phyloP scores from a whole-genome alignment of 2,888 invertebrate genomes.

The Ephialtes manifestator region DNA sequence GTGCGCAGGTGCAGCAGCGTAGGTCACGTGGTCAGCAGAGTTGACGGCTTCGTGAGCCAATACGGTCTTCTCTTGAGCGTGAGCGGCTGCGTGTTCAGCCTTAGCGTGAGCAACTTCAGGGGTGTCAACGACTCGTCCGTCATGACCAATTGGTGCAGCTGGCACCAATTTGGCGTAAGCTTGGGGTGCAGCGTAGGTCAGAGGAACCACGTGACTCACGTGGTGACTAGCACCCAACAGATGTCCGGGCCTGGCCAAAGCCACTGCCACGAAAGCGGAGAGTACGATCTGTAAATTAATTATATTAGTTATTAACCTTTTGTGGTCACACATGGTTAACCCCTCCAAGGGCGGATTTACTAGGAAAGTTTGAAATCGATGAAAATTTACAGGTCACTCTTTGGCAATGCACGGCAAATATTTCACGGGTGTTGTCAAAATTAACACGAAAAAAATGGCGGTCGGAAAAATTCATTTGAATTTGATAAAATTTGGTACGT shows the following conservation, averaged over 20 bases:
- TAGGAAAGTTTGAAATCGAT: too few species aligned
- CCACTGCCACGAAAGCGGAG: conserved; percentile 72
- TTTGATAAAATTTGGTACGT: too few species aligned
- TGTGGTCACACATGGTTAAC: too few species aligned
- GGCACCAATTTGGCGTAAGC: conserved; percentile 51
- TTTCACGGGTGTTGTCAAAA: too few species aligned
- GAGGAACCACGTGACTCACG: conserved; percentile 46
- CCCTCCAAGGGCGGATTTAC: too few species aligned
- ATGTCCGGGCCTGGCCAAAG: conserved; percentile 61
- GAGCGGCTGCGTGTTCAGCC: conserved; percentile 82
- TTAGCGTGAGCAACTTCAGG: conserved; percentile 79
- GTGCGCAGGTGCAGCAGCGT: conserved; percentile 41
- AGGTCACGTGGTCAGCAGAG: conserved; percentile 40
- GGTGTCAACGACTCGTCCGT: conserved; percentile 77
- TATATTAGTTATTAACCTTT: background rate
- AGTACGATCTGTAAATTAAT: conserved; percentile 66
- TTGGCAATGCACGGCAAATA: too few species aligned
- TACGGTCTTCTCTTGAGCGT: conserved; percentile 73
- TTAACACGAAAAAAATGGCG: too few species aligned
- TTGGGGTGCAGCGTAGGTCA: conserved; percentile 14
- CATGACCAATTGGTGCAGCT: conserved; percentile 76
- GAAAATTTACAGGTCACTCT: too few species aligned
- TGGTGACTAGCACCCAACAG: conserved; percentile 37
- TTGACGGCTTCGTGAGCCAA: conserved; percentile 63
- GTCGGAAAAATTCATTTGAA: too few species aligned